phyloP scores from a whole-genome alignment of 2,797 vertebrate genomes.

The Enteromius fasciolatus region DNA sequence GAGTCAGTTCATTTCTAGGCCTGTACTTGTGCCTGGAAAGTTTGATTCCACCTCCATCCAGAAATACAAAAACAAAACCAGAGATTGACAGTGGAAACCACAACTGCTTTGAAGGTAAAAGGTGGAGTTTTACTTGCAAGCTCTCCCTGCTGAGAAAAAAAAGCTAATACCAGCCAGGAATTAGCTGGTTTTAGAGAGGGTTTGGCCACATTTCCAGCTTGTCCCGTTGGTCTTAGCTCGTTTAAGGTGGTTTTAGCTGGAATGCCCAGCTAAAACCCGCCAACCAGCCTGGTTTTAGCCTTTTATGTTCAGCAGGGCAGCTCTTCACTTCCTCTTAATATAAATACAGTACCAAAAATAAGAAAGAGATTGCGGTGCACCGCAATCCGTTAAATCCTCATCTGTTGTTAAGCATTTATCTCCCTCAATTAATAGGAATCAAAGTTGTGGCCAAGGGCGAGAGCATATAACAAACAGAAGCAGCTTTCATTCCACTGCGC shows the following conservation, averaged over 20 bases:
- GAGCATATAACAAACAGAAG: constrained; percentile 65
- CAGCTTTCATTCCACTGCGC: constrained; percentile 66
- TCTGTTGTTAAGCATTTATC: constrained; percentile 67
- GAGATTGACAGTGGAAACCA: neutral
- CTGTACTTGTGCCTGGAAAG: neutral
- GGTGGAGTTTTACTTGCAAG: neutral
- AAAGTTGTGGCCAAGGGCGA: constrained; percentile 64
- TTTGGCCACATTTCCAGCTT: too few relatives aligned
- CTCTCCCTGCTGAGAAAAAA: too few relatives aligned
- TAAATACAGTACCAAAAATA: neutral
- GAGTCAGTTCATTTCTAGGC: neutral
- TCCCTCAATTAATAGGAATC: constrained; percentile 69
- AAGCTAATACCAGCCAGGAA: too few relatives aligned
- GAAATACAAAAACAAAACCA: too few relatives aligned
- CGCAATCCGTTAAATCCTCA: constrained; percentile 61
- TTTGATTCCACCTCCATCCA: neutral
- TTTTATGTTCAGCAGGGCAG: too few relatives aligned
- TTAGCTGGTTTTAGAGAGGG: too few relatives aligned
- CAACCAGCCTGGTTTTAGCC: too few relatives aligned
- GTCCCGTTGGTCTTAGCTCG: too few relatives aligned
- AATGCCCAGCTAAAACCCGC: too few relatives aligned
- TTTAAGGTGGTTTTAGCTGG: too few relatives aligned
- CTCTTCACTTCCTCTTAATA: neutral
- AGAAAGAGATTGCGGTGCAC: neutral
- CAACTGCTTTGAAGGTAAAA: neutral